phyloP scores from a whole-genome alignment of 2,888 invertebrate genomes.

The Himalopsyche anomala region DNA sequence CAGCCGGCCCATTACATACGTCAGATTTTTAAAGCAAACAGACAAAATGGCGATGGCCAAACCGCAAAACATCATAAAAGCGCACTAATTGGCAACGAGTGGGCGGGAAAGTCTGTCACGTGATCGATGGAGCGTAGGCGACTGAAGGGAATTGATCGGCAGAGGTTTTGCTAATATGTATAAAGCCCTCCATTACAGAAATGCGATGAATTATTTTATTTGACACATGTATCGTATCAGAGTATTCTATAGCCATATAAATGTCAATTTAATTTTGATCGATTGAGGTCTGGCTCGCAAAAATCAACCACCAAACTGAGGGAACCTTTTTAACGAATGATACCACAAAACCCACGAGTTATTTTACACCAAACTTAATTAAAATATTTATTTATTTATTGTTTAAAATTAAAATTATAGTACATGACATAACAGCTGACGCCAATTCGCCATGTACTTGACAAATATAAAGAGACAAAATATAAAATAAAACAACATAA shows the following conservation, averaged over 20 bases:
- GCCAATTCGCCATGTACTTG: too few species aligned
- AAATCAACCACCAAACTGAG: too few species aligned
- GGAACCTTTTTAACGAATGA: too few species aligned
- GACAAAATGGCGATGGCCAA: conserved; percentile 41
- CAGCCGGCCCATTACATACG: conserved; percentile 8
- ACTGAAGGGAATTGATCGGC: neutral
- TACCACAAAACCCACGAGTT: too few species aligned
- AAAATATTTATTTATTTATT: too few species aligned
- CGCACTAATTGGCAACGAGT: conserved; percentile 45
- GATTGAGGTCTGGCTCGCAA: neutral
- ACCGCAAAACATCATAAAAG: conserved; percentile 48
- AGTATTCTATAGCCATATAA: neutral
- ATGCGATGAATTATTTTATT: neutral
- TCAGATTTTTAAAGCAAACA: conserved; percentile 14
- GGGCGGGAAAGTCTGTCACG: conserved; percentile 18
- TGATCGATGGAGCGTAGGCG: neutral
- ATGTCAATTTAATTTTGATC: conserved; percentile 3
- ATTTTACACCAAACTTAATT: too few species aligned
- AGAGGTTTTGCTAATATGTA: neutral
- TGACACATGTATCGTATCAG: neutral
- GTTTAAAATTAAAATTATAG: too few species aligned
- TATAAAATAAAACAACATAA: too few species aligned
- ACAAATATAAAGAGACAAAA: too few species aligned
- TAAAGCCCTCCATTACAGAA: neutral
- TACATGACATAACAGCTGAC: too few species aligned